Conservation (phyloP, 2,113 vertebrate species). For the Chiloscyllium plagiosum region DNA sequence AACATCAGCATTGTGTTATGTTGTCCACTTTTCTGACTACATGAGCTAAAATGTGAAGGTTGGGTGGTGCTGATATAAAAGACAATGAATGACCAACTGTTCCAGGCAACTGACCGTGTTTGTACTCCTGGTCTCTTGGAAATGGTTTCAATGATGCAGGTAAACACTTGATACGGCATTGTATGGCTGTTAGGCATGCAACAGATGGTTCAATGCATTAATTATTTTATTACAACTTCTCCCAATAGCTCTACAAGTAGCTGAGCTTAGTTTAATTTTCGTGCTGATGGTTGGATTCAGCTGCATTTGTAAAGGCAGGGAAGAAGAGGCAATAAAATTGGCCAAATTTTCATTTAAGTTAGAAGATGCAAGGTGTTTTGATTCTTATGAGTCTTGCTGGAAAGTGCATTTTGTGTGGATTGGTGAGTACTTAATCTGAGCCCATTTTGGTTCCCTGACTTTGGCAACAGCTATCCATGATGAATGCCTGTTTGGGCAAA, state of each 20-base stretch:
- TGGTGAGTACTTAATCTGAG: not conserved
- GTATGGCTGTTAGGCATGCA: not conserved
- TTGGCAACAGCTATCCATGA: not conserved
- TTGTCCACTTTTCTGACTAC: not conserved
- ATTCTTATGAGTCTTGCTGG: not conserved
- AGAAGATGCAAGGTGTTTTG: not conserved
- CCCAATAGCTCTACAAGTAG: not conserved
- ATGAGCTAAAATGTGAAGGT: not conserved
- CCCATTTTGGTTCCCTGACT: not conserved
- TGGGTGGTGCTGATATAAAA: not conserved
- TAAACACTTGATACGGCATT: constrained; percentile 2
- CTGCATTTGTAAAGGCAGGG: not conserved
- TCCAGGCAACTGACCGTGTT: not conserved
- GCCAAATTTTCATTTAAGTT: not conserved
- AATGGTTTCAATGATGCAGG: constrained; percentile 14
- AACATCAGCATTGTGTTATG: not conserved
- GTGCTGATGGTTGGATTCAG: not conserved
- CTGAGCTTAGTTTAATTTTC: not conserved
- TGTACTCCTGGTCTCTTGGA: constrained; percentile 3
- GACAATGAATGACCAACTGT: not conserved
- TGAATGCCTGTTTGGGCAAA: not conserved
- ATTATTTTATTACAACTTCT: not conserved
- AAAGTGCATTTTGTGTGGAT: not conserved
- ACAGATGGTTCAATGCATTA: constrained; percentile 1
- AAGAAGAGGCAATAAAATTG: not conserved